Percentiles rank a stretch among this genome's conserved stretches.
phyloP scores from a whole-genome alignment of 2,113 vertebrate genomes.

The cattle (Bos taurus) region DNA sequence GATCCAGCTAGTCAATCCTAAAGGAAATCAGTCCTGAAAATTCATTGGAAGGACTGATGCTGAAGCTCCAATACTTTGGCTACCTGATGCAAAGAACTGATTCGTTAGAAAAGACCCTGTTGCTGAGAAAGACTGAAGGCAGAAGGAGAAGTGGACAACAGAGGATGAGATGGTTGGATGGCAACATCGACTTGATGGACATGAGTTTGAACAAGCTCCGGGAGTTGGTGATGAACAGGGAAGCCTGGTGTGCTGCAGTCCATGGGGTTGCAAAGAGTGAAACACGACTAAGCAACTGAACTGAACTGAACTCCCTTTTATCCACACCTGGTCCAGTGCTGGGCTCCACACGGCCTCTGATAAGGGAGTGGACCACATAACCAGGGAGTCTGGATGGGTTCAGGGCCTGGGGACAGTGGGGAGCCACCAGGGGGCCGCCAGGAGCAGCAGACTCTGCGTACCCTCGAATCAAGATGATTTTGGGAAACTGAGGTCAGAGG shows the following conservation, averaged over 20 bases:
- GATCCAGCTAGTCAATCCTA: not conserved
- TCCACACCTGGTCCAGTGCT: not conserved
- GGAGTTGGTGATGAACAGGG: not conserved
- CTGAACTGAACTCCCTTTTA: not conserved
- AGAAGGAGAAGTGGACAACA: not conserved
- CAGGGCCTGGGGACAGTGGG: not conserved
- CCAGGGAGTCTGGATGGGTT: not conserved
- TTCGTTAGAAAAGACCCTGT: not conserved
- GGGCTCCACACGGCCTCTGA: not conserved
- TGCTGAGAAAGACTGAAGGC: not conserved
- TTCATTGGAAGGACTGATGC: not conserved
- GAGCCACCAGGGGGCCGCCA: rapidly evolving
- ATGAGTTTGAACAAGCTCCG: rapidly evolving
- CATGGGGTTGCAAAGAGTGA: not conserved
- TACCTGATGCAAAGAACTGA: rapidly evolving
- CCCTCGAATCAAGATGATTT: not conserved
- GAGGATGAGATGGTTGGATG: not conserved
- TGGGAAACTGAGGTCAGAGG: not conserved
- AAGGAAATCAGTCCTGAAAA: not conserved
- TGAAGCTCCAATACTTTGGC: not conserved
- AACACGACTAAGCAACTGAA: rapidly evolving
- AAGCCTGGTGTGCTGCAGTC: rapidly evolving
- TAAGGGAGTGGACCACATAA: not conserved
- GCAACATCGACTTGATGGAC: rapidly evolving
- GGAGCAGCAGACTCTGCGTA: not conserved